Evolutionary conservation across 2,113 vertebrate species (phyloP).

Genomic region (Protobothrops flavoviridis): DNA sequence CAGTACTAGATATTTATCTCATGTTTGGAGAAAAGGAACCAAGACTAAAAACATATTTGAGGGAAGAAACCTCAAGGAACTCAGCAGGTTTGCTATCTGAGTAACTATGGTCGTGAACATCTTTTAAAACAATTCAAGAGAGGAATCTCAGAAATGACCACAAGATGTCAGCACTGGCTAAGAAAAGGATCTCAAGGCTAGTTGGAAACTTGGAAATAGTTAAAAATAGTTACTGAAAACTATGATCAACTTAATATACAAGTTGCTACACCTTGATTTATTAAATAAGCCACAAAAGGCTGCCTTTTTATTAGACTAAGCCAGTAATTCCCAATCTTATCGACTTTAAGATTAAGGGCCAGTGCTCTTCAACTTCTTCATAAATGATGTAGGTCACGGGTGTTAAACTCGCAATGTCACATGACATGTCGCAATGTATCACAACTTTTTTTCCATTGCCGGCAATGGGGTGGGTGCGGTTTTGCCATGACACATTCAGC

Average conservation of each 20-base stretch:
- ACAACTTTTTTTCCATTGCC: no score
- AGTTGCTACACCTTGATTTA: neutral
- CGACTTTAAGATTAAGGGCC: neutral
- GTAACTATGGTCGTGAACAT: neutral
- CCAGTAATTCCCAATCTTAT: neutral
- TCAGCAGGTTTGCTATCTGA: neutral
- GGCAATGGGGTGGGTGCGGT: no score
- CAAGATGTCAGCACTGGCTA: slow-evolving; percentile 53
- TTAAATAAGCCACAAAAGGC: neutral
- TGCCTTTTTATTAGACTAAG: neutral
- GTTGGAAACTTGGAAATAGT: neutral
- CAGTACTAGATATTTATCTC: neutral
- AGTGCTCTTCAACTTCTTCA: neutral
- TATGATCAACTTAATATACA: neutral
- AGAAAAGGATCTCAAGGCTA: neutral
- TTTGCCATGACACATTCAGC: no score
- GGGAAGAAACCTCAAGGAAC: neutral
- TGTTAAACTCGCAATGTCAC: no score
- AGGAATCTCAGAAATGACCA: slow-evolving; percentile 27
- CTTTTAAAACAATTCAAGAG: neutral
- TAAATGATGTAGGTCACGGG: neutral
- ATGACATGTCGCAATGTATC: no score
- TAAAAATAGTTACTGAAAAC: neutral
- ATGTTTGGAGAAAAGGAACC: neutral
- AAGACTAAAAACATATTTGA: neutral